Evolutionary conservation across 2,888 invertebrate genomes (phyloP).

Genomic region (Acrocyrtus sp.): DNA sequence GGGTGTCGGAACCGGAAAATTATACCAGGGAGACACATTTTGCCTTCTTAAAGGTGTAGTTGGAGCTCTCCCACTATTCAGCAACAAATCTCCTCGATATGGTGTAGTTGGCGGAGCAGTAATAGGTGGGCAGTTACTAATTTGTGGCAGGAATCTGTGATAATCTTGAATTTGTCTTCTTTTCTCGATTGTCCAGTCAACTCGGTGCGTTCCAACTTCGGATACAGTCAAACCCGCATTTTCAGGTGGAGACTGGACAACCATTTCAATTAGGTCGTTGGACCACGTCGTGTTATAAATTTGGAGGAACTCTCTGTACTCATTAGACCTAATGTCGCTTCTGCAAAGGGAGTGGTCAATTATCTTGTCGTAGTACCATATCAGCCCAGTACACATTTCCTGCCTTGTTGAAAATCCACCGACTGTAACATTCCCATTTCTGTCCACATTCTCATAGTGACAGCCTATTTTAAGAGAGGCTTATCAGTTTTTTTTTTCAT

Average conservation of each 20-base stretch:
- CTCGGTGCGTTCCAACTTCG: conserved; percentile 12
- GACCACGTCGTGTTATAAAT: conserved; percentile 31
- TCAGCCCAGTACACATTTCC: conserved; percentile 29
- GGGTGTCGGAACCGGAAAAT: too few species aligned
- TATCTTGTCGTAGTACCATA: conserved; percentile 33
- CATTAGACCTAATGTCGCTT: background rate
- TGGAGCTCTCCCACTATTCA: too few species aligned
- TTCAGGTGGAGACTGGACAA: conserved; percentile 2
- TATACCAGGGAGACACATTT: too few species aligned
- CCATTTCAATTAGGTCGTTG: background rate
- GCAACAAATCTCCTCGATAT: too few species aligned
- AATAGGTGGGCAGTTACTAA: conserved; percentile 2
- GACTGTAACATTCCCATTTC: conserved; percentile 23
- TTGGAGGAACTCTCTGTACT: conserved; percentile 11
- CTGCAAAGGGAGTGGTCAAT: background rate
- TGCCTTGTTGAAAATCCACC: conserved; percentile 26
- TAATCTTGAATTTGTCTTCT: background rate
- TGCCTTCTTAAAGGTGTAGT: too few species aligned
- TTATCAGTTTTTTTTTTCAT: too few species aligned
- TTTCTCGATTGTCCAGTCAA: conserved; percentile 12
- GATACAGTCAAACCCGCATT: conserved; percentile 14
- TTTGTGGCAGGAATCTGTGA: conserved; percentile 17
- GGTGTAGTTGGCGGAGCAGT: too few species aligned
- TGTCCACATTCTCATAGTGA: conserved; percentile 17
- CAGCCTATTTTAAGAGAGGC: too few species aligned